Base-by-base conservation (phyloP, 2,888 invertebrate genomes). In the Ganaspis brasiliensis region DNA sequence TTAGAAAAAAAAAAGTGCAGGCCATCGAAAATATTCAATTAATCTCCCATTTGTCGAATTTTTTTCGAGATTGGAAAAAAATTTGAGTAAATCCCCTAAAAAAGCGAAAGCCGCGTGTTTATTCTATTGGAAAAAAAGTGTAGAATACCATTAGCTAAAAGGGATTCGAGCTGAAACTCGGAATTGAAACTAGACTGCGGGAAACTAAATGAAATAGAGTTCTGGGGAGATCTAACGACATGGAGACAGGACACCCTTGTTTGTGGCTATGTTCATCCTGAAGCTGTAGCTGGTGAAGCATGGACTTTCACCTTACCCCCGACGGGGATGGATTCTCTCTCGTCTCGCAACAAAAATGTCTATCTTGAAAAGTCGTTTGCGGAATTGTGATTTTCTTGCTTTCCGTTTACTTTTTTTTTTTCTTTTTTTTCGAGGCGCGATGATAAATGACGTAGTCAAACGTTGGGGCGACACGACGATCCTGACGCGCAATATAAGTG, bases 301-400 rank as follows among this genome's bases (percentile, higher is more conserved):
- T 63, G 63, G 40, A 63, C 63, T 63, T 63, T 37, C 40, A 63
- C 40, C 37, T 37, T 63, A 40, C 40, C 63, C 21, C 21, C 40
- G 63, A 40, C 63, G 63, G 57, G 24, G 57, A 57, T 26, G 57
- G 26, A 57, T 49, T 49, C n/a, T 61, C 37, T 19, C 16, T 35
- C 40, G 21, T 63, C 37, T 12, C 37, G 40, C 19, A 37, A 63
- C 40, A 21, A 63, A 63, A 63, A 63, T 63, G 14, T 63, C 63
- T 40, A 63, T 63, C 61, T 63, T 63, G 37, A 63, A 63, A 63
- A 63, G 63, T 63, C 63, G 63, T 63, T 63, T 63, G 40, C 63
- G 63, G 63, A 63, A 63, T 63, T 63, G 63, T 63, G 63, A 63
- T 63, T 63, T 63, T 63, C 63, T 63, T 63, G 35, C 63, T 40